Percentiles rank a stretch among this genome's conserved stretches.
Conservation (phyloP, 2,888 invertebrate species). For the Cosmia pyralina region DNA sequence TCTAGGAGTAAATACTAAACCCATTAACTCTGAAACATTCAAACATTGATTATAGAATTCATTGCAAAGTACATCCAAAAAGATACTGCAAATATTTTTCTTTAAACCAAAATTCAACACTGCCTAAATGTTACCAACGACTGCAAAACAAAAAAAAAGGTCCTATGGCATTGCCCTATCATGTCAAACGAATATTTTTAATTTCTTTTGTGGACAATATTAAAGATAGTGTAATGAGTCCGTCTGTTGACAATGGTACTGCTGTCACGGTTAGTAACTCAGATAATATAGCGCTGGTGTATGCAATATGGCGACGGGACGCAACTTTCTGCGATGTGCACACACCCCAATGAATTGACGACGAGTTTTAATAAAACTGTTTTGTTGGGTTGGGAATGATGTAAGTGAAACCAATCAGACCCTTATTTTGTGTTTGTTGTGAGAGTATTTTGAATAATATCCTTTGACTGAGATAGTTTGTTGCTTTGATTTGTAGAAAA, state of each 20-base stretch:
- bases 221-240: slow-evolving; percentile 64
- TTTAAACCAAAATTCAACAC: slow-evolving; percentile 14
- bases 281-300: slow-evolving; percentile 60
- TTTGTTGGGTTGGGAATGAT: slow-evolving; percentile 45
- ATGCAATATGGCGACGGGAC: slow-evolving; percentile 61
- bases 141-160: slow-evolving; percentile 29
- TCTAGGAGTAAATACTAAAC: background rate
- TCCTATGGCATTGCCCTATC: slow-evolving; percentile 45
- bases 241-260: slow-evolving; percentile 56
- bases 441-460: slow-evolving; percentile 15
- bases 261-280: slow-evolving; percentile 60
- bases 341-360: slow-evolving; percentile 51
- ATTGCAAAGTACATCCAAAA: background rate
- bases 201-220: slow-evolving; percentile 56
- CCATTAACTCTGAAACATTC: background rate
- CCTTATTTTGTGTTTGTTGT: slow-evolving; percentile 32
- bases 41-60: background rate
- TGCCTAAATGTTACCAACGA: slow-evolving; percentile 11
- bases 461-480: slow-evolving; percentile 1
- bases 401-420: slow-evolving; percentile 50
- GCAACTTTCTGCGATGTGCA: slow-evolving; percentile 63
- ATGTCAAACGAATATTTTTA: slow-evolving; percentile 54
- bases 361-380: slow-evolving; percentile 61
- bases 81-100: background rate
- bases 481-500: slow-evolving; percentile 5